Evolutionary conservation across 2,888 invertebrate species (phyloP), one percentile per base, ranked within the genome.

Genomic region (Dryocosmus kuriphilus): DNA sequence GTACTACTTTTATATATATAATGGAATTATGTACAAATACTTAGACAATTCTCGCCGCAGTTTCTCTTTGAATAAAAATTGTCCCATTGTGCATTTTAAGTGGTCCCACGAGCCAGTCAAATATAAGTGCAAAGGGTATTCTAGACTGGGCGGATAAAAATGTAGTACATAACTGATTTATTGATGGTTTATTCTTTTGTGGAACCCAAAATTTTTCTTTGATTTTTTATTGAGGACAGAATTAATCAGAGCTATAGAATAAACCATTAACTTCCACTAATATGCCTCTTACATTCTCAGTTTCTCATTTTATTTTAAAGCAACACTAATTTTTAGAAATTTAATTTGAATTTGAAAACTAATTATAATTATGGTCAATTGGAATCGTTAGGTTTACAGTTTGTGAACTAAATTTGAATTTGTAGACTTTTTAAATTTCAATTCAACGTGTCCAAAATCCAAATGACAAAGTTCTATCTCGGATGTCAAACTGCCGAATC

Each of bases 61-160:
- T 80, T 80, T 74, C 30, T 78, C 62, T 77, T 76, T 76, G 79
- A 81, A 77, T 81, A 67, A 74, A 76, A 79, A 77, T 77, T 77
- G 81, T 71, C 74, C 62, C 67, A 81, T 77, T 79, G 76, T 75
- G 74, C 7, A 67, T 67, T 46, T 67, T 27, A 67, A 67, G 46
- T 67, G 19, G 67, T 46, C 24, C 41, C 27, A 46, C 67, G 19
- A 41, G 46, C 27, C 14, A 11, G 24, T 67, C 27, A 19, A 67
- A 41, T 24, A 46, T 41, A 65, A 65, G 38, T 46, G 16, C 19
- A 41, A 67, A 67, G 27, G 46, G 41, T 41, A 46, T 65, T 63
- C 24, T 16, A 62, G 1, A 38, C 38, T 16, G 41, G 65, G 41
- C n/a, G 41, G 7, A 41, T 65, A 1, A 38, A 27, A 67, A 67